Percentiles rank a stretch among this genome's conserved stretches.
Evolutionary conservation across 2,888 invertebrate genomes (phyloP).

Genomic region (Andrena bicolor): DNA sequence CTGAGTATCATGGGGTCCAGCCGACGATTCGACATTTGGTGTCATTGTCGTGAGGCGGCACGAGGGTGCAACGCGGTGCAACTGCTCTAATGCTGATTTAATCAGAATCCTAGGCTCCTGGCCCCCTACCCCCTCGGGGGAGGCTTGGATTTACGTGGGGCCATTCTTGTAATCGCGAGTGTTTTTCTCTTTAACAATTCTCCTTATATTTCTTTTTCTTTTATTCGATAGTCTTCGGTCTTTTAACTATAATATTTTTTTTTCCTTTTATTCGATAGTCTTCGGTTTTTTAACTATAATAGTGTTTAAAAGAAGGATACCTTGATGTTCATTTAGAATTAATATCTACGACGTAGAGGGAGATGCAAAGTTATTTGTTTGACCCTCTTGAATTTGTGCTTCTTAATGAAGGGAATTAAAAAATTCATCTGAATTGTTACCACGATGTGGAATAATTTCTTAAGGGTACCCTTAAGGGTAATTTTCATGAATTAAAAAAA

Average conservation of each 20-base stretch:
- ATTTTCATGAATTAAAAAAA: too few species aligned
- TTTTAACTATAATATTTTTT: background rate
- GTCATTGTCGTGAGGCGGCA: constrained; percentile 77
- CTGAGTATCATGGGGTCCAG: constrained; percentile 56
- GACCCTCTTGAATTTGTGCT: too few species aligned
- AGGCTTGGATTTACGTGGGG: constrained; percentile 31
- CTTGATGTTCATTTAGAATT: too few species aligned
- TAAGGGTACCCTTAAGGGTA: too few species aligned
- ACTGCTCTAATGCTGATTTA: constrained; percentile 83
- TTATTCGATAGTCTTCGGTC: background rate
- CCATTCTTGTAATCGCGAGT: constrained; percentile 36
- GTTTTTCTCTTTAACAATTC: constrained; percentile 8
- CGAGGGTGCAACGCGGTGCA: constrained; percentile 65
- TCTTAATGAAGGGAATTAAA: too few species aligned
- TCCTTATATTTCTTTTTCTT: background rate
- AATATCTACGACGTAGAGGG: too few species aligned
- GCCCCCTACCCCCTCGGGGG: background rate
- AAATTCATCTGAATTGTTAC: too few species aligned
- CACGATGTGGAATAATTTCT: too few species aligned
- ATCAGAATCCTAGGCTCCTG: constrained; percentile 78
- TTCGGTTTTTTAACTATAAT: background rate
- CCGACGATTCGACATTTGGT: constrained; percentile 81
- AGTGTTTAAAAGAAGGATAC: too few species aligned
- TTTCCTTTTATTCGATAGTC: too few species aligned
- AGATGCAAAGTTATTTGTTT: too few species aligned